These are phyloP conservation scores for Pipistrellus kuhlii DNA, from an alignment of 2,797 vertebrate species.

Conservation along the genomic window DNA sequence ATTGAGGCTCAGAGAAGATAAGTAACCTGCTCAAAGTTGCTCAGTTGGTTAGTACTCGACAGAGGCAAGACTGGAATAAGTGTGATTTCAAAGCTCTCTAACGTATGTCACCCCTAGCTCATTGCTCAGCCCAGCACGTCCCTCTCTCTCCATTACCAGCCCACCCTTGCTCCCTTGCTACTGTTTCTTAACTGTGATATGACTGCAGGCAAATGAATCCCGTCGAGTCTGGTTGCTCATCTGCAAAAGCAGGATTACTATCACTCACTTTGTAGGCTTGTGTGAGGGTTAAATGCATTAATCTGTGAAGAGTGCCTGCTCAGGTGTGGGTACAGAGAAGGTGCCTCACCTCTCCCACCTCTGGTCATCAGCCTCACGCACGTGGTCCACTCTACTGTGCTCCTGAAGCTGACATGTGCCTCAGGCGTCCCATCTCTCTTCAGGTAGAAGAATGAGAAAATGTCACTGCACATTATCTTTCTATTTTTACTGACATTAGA, in stretches of 20 bases:
- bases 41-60: neutral
- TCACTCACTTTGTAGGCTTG: neutral
- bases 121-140: neutral
- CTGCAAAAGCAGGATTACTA: neutral
- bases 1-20: neutral
- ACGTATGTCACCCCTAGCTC: neutral
- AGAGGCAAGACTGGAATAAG: slow-evolving; percentile 39
- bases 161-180: neutral
- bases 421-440: slow-evolving; percentile 40
- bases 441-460: slow-evolving; percentile 65
- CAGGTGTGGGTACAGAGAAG: neutral
- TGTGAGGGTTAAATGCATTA: neutral
- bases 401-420: slow-evolving; percentile 34
- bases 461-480: slow-evolving; percentile 66
- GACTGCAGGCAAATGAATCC: neutral
- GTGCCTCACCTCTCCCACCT: neutral
- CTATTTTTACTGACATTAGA: slow-evolving; percentile 71
- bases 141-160: neutral
- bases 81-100: neutral
- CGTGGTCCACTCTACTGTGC: neutral
- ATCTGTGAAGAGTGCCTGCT: neutral
- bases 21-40: neutral
- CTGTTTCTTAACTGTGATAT: neutral
- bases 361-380: too few species aligned
- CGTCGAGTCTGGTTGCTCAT: neutral